These are phyloP conservation scores for Prionailurus viverrinus DNA, from an alignment of 2,113 vertebrate species.

Conservation along the genomic window DNA sequence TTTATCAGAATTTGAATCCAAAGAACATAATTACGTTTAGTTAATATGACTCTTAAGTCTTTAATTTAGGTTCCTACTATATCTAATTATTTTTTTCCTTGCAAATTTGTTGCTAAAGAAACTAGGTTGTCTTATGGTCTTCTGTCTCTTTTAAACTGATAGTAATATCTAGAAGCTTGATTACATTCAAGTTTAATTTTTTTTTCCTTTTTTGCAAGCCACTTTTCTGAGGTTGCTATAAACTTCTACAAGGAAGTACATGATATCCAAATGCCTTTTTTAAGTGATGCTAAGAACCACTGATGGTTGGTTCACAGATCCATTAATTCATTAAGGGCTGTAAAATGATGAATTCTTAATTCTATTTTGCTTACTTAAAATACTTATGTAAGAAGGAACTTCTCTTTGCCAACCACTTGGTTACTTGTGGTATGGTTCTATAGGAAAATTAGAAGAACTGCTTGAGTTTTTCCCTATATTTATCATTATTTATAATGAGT, in stretches of 20 bases:
- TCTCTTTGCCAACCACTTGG: neutral
- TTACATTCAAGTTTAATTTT: neutral
- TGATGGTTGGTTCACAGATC: neutral
- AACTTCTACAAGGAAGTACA: neutral
- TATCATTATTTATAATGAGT: neutral
- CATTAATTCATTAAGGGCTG: neutral
- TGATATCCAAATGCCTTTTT: neutral
- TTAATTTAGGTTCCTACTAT: neutral
- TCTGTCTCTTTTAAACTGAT: neutral
- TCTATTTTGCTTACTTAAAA: neutral
- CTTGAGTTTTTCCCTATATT: neutral
- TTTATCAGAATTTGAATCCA: neutral
- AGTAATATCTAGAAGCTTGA: neutral
- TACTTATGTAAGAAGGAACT: neutral
- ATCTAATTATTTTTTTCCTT: neutral
- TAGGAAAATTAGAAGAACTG: neutral
- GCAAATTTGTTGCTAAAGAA: neutral
- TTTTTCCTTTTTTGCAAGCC: neutral
- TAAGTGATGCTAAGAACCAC: neutral
- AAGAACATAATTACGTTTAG: neutral
- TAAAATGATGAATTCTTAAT: neutral
- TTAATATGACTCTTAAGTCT: neutral
- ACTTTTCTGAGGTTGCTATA: neutral
- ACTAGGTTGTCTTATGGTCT: neutral
- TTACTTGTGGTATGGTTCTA: neutral